Percentiles rank a stretch among this genome's conserved stretches.
Evolutionary conservation across 2,888 invertebrate genomes (phyloP).

Genomic region (Hirtodrosophila trivittata): DNA sequence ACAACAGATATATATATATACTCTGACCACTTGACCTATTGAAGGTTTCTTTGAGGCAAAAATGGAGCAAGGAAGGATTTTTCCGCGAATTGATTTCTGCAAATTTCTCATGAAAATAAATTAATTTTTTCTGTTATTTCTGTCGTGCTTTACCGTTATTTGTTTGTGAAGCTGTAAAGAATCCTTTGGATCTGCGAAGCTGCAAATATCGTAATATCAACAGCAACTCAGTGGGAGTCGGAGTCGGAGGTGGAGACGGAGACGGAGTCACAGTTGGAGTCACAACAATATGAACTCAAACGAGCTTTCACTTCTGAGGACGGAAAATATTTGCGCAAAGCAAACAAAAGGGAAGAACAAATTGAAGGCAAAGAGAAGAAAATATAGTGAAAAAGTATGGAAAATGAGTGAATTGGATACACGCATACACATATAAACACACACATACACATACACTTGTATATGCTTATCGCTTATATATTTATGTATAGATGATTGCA

Average conservation of each 20-base stretch:
- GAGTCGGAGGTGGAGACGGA: too few species aligned
- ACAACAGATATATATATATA: too few species aligned
- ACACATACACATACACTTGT: neutral
- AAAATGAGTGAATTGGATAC: neutral
- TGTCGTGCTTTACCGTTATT: too few species aligned
- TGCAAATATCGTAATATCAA: neutral
- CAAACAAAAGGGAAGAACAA: slow-evolving; percentile 12
- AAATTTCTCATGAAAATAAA: too few species aligned
- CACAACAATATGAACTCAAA: slow-evolving; percentile 4
- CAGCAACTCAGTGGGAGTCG: too few species aligned
- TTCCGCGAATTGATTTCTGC: too few species aligned
- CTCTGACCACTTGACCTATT: too few species aligned
- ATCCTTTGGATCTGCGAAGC: neutral
- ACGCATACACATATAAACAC: neutral
- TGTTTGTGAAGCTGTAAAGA: too few species aligned
- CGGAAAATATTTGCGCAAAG: slow-evolving; percentile 37
- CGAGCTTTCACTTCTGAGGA: slow-evolving; percentile 30
- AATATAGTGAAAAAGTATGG: neutral
- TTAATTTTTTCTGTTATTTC: too few species aligned
- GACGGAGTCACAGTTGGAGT: too few species aligned
- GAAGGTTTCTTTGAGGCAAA: too few species aligned
- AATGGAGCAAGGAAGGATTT: too few species aligned
- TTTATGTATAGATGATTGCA: slow-evolving; percentile 13
- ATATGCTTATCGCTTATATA: neutral
- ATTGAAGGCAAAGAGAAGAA: neutral